phyloP scores from a whole-genome alignment of 2,888 invertebrate genomes.

The Sclerodermus sp. region DNA sequence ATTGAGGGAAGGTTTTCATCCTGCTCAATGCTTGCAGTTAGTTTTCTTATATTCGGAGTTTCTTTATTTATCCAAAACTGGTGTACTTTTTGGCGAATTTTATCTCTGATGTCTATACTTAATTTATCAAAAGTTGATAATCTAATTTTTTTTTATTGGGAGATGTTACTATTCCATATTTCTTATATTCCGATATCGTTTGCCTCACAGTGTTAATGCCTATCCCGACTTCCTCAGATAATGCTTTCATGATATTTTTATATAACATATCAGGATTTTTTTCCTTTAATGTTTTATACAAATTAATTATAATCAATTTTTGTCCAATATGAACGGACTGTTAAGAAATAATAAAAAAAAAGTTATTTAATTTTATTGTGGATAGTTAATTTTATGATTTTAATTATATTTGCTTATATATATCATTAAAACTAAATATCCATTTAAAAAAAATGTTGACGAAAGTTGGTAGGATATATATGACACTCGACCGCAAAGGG shows the following conservation, averaged over 20 bases:
- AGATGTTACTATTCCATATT: conserved; percentile 3
- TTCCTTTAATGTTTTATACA: not conserved
- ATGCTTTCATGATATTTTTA: not conserved
- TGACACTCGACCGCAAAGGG: too few species aligned
- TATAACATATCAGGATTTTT: not conserved
- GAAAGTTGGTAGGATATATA: too few species aligned
- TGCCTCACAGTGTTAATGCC: not conserved
- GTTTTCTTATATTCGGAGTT: conserved; percentile 3
- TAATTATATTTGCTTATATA: too few species aligned
- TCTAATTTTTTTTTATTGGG: conserved; percentile 5
- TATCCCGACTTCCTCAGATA: not conserved
- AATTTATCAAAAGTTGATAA: not conserved
- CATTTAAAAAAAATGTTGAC: too few species aligned
- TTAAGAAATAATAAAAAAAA: too few species aligned
- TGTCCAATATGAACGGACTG: not conserved
- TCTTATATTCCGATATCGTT: conserved; percentile 5
- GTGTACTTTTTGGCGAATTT: conserved; percentile 8
- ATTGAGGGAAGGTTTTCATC: conserved; percentile 6
- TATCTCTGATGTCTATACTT: conserved; percentile 1
- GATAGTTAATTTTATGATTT: too few species aligned
- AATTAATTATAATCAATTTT: not conserved
- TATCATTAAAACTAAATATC: too few species aligned
- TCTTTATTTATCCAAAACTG: conserved; percentile 5
- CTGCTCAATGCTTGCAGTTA: conserved; percentile 2
- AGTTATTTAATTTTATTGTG: too few species aligned